Evolutionary conservation across 2,888 invertebrate genomes (phyloP).

Genomic region (Nasonia oneida): DNA sequence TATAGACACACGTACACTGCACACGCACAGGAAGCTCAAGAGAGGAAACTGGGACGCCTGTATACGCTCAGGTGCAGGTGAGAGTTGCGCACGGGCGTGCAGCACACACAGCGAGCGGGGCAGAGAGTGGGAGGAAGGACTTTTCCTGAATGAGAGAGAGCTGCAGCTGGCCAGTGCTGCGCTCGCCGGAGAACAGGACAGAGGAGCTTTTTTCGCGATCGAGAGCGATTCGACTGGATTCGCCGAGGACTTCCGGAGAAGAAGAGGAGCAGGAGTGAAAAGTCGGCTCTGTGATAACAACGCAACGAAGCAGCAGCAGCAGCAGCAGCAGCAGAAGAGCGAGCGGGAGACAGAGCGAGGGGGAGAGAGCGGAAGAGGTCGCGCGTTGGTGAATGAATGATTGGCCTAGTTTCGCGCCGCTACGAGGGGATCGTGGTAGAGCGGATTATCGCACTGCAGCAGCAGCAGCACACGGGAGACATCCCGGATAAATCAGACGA

Average conservation of each 20-base stretch:
- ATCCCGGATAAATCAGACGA: background rate
- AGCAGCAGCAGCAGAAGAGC: background rate
- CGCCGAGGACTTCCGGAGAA: background rate
- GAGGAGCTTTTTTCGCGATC: background rate
- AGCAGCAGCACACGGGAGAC: background rate
- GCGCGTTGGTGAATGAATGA: conserved; percentile 54
- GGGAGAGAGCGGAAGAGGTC: background rate
- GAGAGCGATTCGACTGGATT: too few relatives aligned
- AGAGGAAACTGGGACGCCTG: conserved; percentile 38
- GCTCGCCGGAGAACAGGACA: background rate
- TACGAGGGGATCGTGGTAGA: conserved; percentile 29
- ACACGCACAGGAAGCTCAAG: background rate
- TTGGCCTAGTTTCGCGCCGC: conserved; percentile 46
- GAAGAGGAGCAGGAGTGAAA: background rate
- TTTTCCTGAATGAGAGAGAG: conserved; percentile 49
- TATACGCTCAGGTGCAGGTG: background rate
- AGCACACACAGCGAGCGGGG: background rate
- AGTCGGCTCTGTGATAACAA: background rate
- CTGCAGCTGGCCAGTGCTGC: conserved; percentile 8
- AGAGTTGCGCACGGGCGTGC: background rate
- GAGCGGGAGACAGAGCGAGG: background rate
- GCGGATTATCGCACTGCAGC: background rate
- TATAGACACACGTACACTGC: background rate
- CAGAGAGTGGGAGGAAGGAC: conserved; percentile 34
- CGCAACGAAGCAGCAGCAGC: background rate